Percentiles rank a stretch among this genome's conserved stretches.
phyloP scores from a whole-genome alignment of 2,888 invertebrate genomes.

The Dioctria rufipes region DNA sequence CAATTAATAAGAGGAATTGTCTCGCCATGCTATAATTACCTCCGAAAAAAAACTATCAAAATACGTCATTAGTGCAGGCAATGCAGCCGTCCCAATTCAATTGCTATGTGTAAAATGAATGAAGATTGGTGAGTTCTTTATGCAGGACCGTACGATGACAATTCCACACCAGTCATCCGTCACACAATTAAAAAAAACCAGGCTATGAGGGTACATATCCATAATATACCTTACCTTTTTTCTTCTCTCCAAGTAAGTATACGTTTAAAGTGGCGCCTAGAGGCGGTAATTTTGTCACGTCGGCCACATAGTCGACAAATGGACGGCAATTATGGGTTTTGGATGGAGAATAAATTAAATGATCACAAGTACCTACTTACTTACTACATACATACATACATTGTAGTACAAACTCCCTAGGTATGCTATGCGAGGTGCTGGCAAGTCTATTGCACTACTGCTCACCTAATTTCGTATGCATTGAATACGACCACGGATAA shows the following conservation, averaged over 20 bases:
- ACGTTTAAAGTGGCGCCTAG: conserved; percentile 45
- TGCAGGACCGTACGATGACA: conserved; percentile 15
- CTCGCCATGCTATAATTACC: conserved; percentile 41
- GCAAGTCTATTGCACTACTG: conserved; percentile 36
- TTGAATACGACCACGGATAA: not conserved
- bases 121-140: not conserved
- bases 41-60: conserved; percentile 43
- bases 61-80: conserved; percentile 30
- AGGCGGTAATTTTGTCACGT: conserved; percentile 55
- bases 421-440: not conserved
- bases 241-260: too few relatives aligned
- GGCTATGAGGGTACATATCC: conserved; percentile 25
- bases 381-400: too few relatives aligned
- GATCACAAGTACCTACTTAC: conserved; percentile 1
- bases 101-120: not conserved
- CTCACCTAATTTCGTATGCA: conserved; percentile 49
- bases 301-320: conserved; percentile 53
- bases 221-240: too few relatives aligned
- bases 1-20: conserved; percentile 26
- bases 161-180: conserved; percentile 26
- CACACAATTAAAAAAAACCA: conserved; percentile 43
- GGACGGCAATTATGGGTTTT: conserved; percentile 54
- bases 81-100: not conserved
- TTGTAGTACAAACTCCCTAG: conserved; percentile 1
- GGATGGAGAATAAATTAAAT: conserved; percentile 51